phyloP scores from a whole-genome alignment of 2,113 vertebrate species.

The Hippocampus mohnikei region DNA sequence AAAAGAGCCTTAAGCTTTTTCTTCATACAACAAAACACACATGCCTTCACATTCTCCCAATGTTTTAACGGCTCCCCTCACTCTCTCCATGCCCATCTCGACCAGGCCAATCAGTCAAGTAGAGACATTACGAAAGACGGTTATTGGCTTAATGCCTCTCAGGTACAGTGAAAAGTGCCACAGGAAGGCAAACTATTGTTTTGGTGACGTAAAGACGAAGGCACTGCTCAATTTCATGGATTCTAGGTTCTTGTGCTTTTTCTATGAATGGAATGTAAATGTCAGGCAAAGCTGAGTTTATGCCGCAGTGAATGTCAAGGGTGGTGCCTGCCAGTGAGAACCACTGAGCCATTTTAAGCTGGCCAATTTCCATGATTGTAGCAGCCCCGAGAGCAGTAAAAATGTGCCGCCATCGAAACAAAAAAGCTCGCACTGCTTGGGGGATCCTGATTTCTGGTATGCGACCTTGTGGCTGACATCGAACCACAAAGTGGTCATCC shows the following conservation, averaged over 20 bases:
- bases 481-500: conserved; percentile 63
- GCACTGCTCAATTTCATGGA: conserved; percentile 32
- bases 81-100: conserved; percentile 26
- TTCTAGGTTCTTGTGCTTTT: conserved; percentile 18
- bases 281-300: conserved; percentile 17
- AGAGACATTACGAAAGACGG: conserved; percentile 61
- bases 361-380: conserved; percentile 46
- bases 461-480: conserved; percentile 64
- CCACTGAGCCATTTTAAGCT: conserved; percentile 42
- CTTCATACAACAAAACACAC: conserved; percentile 45
- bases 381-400: conserved; percentile 38
- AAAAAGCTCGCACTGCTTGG: conserved; percentile 42
- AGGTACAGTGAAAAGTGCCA: conserved; percentile 55
- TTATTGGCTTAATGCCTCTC: conserved; percentile 61
- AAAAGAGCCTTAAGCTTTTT: conserved; percentile 41
- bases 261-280: conserved; percentile 6
- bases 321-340: conserved; percentile 19
- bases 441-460: conserved; percentile 66
- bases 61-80: conserved; percentile 21
- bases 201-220: conserved; percentile 30
- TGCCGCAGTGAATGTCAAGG: conserved; percentile 18
- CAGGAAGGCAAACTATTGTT: conserved; percentile 35
- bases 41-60: conserved; percentile 16
- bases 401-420: conserved; percentile 48
- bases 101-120: conserved; percentile 53